phyloP scores from a whole-genome alignment of 1,140 invertebrate genomes.

The Caenorhabditis latens region DNA sequence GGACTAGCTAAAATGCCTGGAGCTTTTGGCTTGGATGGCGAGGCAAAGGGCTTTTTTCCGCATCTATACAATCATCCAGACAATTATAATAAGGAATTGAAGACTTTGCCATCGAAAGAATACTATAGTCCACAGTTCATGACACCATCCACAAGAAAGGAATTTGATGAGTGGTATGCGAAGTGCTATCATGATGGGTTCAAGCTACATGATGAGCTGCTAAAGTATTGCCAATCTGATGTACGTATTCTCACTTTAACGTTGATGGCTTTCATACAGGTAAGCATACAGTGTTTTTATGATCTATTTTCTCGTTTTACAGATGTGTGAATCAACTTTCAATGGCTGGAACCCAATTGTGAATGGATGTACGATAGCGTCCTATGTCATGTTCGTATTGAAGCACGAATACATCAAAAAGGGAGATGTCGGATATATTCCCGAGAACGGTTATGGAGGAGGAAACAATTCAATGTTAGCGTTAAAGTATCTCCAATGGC shows the following conservation, averaged over 20 bases:
- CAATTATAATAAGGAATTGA: background rate
- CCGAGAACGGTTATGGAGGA: slow-evolving; percentile 2
- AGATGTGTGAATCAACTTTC: background rate
- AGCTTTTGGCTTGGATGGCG: background rate
- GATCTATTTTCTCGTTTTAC: background rate
- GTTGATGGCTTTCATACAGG: background rate
- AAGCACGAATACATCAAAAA: background rate
- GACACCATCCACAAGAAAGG: background rate
- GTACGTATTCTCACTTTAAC: background rate
- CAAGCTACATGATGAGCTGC: background rate
- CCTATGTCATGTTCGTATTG: background rate
- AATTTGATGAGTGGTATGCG: background rate
- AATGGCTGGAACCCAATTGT: slow-evolving; percentile 3
- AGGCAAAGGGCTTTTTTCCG: background rate
- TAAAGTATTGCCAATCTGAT: background rate
- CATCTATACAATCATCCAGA: background rate
- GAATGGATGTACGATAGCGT: background rate
- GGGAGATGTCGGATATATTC: background rate
- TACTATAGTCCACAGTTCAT: background rate
- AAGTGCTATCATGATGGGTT: background rate
- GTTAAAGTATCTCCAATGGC: background rate
- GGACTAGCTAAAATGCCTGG: background rate
- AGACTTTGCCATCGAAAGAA: background rate
- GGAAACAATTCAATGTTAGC: background rate
- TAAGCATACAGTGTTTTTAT: background rate